Evolutionary conservation across 2,797 vertebrate genomes (phyloP).

Genomic region (Pelobates cultripes): DNA sequence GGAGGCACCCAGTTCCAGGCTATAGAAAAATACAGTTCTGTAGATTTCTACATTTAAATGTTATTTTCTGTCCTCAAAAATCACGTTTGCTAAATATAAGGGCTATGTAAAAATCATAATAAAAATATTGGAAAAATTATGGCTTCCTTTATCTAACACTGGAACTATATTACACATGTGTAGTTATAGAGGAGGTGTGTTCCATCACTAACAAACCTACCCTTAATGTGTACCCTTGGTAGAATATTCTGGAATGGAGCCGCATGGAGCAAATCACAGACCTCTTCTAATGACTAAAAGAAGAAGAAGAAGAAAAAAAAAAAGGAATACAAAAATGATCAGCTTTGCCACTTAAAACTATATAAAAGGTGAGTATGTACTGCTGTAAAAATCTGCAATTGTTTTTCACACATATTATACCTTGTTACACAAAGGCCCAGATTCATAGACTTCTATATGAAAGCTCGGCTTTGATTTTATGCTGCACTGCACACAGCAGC

Average conservation of each 20-base stretch:
- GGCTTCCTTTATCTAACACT: too few species aligned
- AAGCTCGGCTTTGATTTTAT: background rate
- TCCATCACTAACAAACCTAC: constrained; percentile 74
- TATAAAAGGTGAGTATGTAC: background rate
- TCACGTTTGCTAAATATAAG: too few species aligned
- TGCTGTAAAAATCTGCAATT: background rate
- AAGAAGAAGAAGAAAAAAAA: constrained; percentile 43
- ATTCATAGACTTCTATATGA: too few species aligned
- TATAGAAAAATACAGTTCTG: too few species aligned
- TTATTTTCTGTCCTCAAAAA: too few species aligned
- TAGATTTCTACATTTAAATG: too few species aligned
- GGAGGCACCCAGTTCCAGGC: too few species aligned
- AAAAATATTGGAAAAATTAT: too few species aligned
- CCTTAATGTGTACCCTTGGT: constrained; percentile 95
- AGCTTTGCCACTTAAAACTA: background rate
- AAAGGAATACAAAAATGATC: background rate
- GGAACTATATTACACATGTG: too few species aligned
- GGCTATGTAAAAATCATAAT: too few species aligned
- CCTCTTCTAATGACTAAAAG: constrained; percentile 92
- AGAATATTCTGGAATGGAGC: constrained; percentile 98
- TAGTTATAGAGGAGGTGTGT: too few species aligned
- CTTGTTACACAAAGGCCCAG: background rate
- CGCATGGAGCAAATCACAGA: constrained; percentile 94
- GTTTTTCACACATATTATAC: background rate
- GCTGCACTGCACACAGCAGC: background rate